Percentiles rank a stretch among this genome's conserved stretches.
Conservation (phyloP, 1,140 invertebrate species). For the Cyclina sinensis region DNA sequence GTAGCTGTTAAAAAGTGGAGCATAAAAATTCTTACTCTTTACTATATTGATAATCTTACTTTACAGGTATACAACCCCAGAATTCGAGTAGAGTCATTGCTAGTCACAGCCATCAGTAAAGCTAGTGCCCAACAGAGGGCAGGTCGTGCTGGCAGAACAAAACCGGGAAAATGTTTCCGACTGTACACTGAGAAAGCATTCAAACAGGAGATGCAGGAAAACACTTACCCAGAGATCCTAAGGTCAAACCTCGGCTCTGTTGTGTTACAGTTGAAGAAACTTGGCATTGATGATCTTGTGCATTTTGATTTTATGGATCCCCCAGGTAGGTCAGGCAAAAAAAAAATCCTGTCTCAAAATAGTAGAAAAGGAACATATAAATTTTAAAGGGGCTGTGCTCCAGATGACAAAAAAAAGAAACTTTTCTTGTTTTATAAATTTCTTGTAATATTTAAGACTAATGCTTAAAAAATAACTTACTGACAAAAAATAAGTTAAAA, state of each 20-base stretch:
- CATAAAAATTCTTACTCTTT: no score
- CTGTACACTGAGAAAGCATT: constrained; percentile 99
- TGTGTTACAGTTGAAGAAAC: constrained; percentile 99
- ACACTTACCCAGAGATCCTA: constrained; percentile 99
- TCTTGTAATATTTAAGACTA: no score
- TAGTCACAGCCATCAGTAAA: constrained; percentile 99
- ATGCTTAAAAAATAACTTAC: no score
- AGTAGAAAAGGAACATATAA: no score
- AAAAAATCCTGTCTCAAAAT: no score
- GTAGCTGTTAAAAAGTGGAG: no score
- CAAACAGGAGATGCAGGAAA: constrained; percentile 99
- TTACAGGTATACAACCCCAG: constrained; percentile 97
- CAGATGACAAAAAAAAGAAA: no score
- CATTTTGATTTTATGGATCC: constrained; percentile 99
- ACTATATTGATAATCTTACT: no score
- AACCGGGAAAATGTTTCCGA: constrained; percentile 99
- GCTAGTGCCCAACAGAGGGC: constrained; percentile 99
- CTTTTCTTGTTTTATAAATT: no score
- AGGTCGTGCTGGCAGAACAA: constrained; percentile 98
- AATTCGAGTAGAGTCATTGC: constrained; percentile 98
- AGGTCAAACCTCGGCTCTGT: constrained; percentile 98
- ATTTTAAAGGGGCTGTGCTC: no score
- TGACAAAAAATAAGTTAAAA: no score
- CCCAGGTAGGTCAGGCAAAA: constrained; percentile 89
- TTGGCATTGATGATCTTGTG: constrained; percentile 99